Evolutionary conservation across 1,140 invertebrate species (phyloP).

Genomic region (Halesus radiatus): DNA sequence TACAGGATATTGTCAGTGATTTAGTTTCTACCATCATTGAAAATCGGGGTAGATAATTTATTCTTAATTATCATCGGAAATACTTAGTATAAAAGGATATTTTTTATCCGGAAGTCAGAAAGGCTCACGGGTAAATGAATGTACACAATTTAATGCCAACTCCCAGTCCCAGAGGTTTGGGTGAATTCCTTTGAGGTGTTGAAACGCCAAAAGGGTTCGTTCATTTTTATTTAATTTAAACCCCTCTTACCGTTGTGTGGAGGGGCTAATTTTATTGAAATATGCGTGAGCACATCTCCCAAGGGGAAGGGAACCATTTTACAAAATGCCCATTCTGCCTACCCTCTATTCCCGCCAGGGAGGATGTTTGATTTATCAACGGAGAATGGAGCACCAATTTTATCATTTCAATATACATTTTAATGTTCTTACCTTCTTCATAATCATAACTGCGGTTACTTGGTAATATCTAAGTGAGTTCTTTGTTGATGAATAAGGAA

Average conservation of each 20-base stretch:
- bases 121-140: neutral
- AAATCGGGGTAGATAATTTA: neutral
- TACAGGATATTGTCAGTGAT: too few relatives aligned
- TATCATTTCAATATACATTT: too few relatives aligned
- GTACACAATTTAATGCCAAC: neutral
- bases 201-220: neutral
- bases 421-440: too few relatives aligned
- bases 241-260: neutral
- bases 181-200: neutral
- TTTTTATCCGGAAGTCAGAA: neutral
- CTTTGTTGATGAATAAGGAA: too few relatives aligned
- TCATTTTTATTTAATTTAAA: constrained; percentile 19
- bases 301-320: neutral
- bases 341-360: too few relatives aligned
- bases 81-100: neutral
- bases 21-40: too few relatives aligned
- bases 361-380: too few relatives aligned
- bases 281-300: constrained; percentile 23
- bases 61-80: neutral
- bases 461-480: too few relatives aligned
- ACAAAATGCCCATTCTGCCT: too few relatives aligned
- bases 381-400: too few relatives aligned
- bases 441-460: too few relatives aligned
- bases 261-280: constrained; percentile 40
- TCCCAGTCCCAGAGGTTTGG: neutral